phyloP scores from a whole-genome alignment of 2,797 vertebrate genomes.

The Dromococcyx pavoninus region DNA sequence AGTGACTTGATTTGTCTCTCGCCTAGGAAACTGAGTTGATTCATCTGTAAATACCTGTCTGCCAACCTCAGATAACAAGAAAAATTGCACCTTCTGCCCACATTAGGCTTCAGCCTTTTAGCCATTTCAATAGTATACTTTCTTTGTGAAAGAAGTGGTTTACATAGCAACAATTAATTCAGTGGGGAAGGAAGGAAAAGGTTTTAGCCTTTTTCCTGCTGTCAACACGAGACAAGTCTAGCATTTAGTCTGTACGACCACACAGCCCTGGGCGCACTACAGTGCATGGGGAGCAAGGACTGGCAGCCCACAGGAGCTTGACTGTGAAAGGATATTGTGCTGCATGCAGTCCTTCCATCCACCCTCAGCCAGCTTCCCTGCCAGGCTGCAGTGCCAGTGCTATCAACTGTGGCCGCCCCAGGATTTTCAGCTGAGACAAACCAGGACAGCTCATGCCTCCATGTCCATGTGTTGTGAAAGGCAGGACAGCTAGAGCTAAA shows the following conservation, averaged over 20 bases:
- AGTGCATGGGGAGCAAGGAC: rapidly evolving
- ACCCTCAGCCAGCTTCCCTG: rapidly evolving
- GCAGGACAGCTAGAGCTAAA: neutral
- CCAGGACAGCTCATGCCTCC: neutral
- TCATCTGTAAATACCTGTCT: neutral
- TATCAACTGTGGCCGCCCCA: neutral
- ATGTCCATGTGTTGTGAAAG: neutral
- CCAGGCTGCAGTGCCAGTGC: neutral
- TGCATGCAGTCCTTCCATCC: neutral
- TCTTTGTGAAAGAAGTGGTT: neutral
- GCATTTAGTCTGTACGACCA: rapidly evolving
- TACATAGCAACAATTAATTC: neutral
- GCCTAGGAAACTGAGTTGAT: conserved; percentile 10
- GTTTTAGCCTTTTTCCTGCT: neutral
- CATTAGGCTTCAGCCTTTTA: neutral
- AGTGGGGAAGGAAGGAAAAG: neutral
- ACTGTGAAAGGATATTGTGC: rapidly evolving
- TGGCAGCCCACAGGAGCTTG: neutral
- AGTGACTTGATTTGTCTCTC: conserved; percentile 3
- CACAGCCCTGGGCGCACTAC: neutral
- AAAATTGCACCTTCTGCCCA: neutral
- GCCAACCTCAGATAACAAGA: conserved; percentile 18
- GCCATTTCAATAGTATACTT: neutral
- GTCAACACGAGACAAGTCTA: neutral
- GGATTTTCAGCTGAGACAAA: neutral